Evolutionary conservation across 2,797 vertebrate genomes (phyloP).

Genomic region (Alosa sapidissima): DNA sequence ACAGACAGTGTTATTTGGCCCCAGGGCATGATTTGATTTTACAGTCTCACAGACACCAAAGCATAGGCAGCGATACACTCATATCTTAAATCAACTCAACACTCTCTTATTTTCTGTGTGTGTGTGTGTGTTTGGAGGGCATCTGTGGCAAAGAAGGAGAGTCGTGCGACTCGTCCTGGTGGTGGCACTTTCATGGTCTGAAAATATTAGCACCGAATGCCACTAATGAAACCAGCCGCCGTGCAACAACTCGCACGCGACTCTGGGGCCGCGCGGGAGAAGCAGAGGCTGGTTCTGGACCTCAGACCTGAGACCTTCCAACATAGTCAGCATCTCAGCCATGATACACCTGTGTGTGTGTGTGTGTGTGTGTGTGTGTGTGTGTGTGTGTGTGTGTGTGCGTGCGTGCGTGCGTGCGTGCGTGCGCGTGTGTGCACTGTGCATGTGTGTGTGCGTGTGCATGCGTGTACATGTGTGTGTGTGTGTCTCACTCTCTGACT

Average conservation of each 20-base stretch:
- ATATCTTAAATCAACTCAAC: slow-evolving; percentile 2
- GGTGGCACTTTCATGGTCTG: not conserved
- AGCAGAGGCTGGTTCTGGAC: too few relatives aligned
- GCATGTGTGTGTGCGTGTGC: too few relatives aligned
- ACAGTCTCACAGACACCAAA: slow-evolving; percentile 12
- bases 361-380: too few relatives aligned
- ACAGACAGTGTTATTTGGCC: slow-evolving; percentile 4
- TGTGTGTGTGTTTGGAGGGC: not conserved
- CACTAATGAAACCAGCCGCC: not conserved
- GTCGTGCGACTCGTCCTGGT: not conserved
- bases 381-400: too few relatives aligned
- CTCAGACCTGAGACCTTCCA: too few relatives aligned
- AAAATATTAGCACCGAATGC: not conserved
- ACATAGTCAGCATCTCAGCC: too few relatives aligned
- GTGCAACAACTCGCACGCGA: not conserved
- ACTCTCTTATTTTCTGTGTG: not conserved
- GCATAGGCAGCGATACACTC: not conserved
- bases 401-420: too few relatives aligned
- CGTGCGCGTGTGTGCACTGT: not conserved
- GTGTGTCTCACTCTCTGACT: not conserved
- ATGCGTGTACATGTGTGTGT: not conserved
- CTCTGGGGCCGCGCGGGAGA: too few relatives aligned
- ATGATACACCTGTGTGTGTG: too few relatives aligned
- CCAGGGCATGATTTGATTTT: slow-evolving; percentile 17
- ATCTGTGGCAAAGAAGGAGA: not conserved